Evolutionary conservation across 2,797 vertebrate species (phyloP), one percentile per base, ranked within the genome.

Genomic region (Botia kubotai): DNA sequence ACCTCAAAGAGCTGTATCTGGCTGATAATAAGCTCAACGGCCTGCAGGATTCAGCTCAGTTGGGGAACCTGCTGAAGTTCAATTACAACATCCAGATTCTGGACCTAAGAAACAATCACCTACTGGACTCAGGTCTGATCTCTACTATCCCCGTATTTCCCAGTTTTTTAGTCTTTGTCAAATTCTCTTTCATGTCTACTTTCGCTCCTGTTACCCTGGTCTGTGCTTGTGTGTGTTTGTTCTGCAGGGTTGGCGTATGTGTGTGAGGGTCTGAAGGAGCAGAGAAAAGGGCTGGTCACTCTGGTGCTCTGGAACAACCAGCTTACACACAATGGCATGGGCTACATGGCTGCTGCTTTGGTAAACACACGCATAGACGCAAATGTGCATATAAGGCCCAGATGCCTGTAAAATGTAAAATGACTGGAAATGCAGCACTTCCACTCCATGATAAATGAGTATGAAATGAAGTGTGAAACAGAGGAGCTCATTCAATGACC

Each of bases 221-320:
- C 16, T 73, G 70, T 21, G 11, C 7, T 1, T 39, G 68, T 72
- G 55, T 65, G 55, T 60, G 48, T 82, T 48, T 70, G 36, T 75
- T 36, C 68, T 12, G 8, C 6, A 19, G 97, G 97, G 75, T 87
- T 98, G 89, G 96, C 97, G 0, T 98, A 98, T 46, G 88, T 99
- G 84, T 98, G 96, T 16, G 97, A 98, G 84, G 97, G 97, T 46
- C 92, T 99, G 13, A 98, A 97, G 91, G 97, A 99, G 88, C 97
- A 99, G 92, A 93, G 94, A 84, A 96, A 95, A 86, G 97, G 97
- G 4, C 90, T 99, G 58, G 92, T 95, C 80, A 99, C 97, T 0
- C 89, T 99, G 89, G 97, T 99, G 82, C 91, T 99, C 72, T 99
- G 97, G 97, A 99, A 98, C 92, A 99, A 99, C 92, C 97, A 99